phyloP scores from a whole-genome alignment of 2,113 vertebrate species.

The Galbula dea region DNA sequence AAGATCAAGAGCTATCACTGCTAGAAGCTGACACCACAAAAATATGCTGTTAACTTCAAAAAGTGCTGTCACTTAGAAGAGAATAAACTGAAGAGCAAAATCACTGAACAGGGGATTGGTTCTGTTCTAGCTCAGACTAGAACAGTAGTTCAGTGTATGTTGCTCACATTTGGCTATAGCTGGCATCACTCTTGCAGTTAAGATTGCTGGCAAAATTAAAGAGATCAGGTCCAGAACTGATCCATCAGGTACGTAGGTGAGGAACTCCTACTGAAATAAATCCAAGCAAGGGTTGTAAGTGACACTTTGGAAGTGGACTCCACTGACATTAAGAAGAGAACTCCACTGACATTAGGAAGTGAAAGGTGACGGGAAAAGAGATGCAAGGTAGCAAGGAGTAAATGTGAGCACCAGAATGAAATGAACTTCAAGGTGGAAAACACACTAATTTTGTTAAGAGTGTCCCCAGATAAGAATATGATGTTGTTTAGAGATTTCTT shows the following conservation, averaged over 20 bases:
- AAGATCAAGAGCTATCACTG: too few species aligned
- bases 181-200: neutral
- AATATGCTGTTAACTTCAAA: too few species aligned
- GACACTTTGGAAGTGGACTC: neutral
- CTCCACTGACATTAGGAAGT: neutral
- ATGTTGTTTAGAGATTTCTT: neutral
- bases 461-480: neutral
- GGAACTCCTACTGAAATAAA: neutral
- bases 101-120: too few species aligned
- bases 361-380: neutral
- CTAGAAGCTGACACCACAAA: too few species aligned
- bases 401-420: neutral
- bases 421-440: neutral
- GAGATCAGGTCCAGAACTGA: neutral
- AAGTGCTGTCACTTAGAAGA: too few species aligned
- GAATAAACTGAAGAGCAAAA: too few species aligned
- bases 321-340: neutral
- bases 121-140: too few species aligned
- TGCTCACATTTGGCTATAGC: neutral
- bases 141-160: neutral
- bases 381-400: neutral
- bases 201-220: neutral
- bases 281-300: neutral
- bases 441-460: neutral
- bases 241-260: neutral